Conservation (phyloP, 2,888 invertebrate genomes). For the Tubulanus polymorphus region DNA sequence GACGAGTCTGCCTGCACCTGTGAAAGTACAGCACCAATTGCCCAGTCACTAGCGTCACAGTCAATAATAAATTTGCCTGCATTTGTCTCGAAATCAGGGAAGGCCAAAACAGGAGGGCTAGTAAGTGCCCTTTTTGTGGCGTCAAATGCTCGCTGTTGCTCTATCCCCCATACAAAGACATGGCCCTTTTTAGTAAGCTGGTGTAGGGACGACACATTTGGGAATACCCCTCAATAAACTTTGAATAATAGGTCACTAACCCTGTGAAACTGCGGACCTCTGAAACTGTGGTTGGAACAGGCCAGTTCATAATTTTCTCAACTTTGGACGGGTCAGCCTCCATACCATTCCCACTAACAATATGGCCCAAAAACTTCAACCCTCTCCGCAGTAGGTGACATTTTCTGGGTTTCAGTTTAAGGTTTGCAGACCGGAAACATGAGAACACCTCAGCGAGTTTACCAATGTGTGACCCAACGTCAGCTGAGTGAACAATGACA, state of each 20-base stretch:
- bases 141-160: not conserved
- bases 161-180: not conserved
- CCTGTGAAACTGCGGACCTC: not conserved
- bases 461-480: not conserved
- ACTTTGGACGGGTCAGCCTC: not conserved
- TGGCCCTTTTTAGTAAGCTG: not conserved
- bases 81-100: not conserved
- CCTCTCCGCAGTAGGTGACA: conserved; percentile 8
- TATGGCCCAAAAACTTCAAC: conserved; percentile 12
- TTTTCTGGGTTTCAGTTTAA: conserved; percentile 13
- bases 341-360: conserved; percentile 4
- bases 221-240: not conserved
- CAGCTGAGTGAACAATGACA: not conserved
- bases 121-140: not conserved
- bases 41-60: not conserved
- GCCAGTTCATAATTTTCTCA: not conserved
- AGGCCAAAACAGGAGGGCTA: not conserved
- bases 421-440: not conserved
- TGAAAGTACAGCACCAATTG: not conserved
- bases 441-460: conserved; percentile 7
- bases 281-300: not conserved
- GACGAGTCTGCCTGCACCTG: not conserved
- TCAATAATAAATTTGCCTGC: not conserved
- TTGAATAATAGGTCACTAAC: not conserved
- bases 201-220: not conserved